Evolutionary conservation across 2,888 invertebrate genomes (phyloP).

Genomic region (Leucophenga montana): DNA sequence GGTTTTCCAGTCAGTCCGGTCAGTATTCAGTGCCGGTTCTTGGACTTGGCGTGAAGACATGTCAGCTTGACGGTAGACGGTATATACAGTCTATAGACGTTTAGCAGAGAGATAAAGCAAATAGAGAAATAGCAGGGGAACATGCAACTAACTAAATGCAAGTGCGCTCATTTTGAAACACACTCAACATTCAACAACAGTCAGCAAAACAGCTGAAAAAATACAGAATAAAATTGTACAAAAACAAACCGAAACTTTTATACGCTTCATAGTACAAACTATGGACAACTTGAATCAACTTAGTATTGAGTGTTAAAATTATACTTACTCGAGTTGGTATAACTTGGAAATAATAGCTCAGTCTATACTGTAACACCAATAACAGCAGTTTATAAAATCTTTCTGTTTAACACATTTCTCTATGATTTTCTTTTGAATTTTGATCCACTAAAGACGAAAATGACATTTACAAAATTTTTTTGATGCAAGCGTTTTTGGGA

Average conservation of each 20-base stretch:
- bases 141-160: slow-evolving; percentile 64
- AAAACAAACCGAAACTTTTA: background rate
- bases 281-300: too few species aligned
- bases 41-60: slow-evolving; percentile 20
- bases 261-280: background rate
- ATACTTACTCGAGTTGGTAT: too few species aligned
- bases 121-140: slow-evolving; percentile 33
- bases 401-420: too few species aligned
- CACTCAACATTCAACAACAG: slow-evolving; percentile 22
- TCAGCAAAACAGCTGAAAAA: slow-evolving; percentile 3
- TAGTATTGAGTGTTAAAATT: too few species aligned
- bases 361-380: too few species aligned
- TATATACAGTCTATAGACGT: background rate
- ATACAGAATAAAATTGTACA: background rate
- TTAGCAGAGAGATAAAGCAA: slow-evolving; percentile 3
- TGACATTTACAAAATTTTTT: too few species aligned
- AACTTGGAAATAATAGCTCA: too few species aligned
- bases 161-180: slow-evolving; percentile 45
- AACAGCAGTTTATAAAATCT: too few species aligned
- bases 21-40: slow-evolving; percentile 2
- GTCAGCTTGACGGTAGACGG: slow-evolving; percentile 4
- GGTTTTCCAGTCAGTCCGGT: background rate
- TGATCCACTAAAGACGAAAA: too few species aligned
- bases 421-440: too few species aligned
- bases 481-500: too few species aligned